Evolutionary conservation across 2,888 invertebrate genomes (phyloP), one percentile per base, ranked within the genome.

Genomic region (Corythucha ciliata): DNA sequence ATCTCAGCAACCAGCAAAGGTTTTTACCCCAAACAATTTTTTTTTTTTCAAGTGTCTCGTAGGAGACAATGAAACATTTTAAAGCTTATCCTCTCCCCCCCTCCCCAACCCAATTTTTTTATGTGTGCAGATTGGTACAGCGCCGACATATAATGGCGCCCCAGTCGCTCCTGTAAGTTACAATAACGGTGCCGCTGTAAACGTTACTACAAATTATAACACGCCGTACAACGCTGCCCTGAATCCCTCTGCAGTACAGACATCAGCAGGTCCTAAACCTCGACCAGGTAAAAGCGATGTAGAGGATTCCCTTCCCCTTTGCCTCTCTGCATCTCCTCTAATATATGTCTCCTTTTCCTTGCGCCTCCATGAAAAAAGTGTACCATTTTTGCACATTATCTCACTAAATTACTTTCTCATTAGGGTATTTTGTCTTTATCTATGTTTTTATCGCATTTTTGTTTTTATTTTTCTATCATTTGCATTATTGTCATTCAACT

Each of bases 251-350:
- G 48, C 55, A 24, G 56, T 55, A 27, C 54, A 58, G 40, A 47
- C 55, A 3, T 49, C 55, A n/a, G 55, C 57, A 10, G 47, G 58
- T 36, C 47, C 56, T 24, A 59, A 59, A 48, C 56, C 59, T 16
- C 58, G 57, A 49, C 39, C 59, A 66, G 67, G 67, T 66, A n/a
- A n/a, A n/a, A n/a, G n/a, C n/a, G n/a, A n/a, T n/a, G n/a, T n/a
- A n/a, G n/a, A n/a, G n/a, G n/a, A n/a, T n/a, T n/a, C n/a, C n/a
- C n/a, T n/a, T n/a, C n/a, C n/a, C n/a, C n/a, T n/a, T n/a, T n/a
- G n/a, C n/a, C n/a, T n/a, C n/a, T n/a, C n/a, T n/a, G n/a, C n/a
- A n/a, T n/a, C n/a, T n/a, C n/a, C n/a, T n/a, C n/a, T n/a, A n/a
- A n/a, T n/a, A n/a, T n/a, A n/a, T n/a, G n/a, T n/a, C n/a, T n/a